Conservation (phyloP, 2,113 vertebrate genomes). For the Ameiurus melas region DNA sequence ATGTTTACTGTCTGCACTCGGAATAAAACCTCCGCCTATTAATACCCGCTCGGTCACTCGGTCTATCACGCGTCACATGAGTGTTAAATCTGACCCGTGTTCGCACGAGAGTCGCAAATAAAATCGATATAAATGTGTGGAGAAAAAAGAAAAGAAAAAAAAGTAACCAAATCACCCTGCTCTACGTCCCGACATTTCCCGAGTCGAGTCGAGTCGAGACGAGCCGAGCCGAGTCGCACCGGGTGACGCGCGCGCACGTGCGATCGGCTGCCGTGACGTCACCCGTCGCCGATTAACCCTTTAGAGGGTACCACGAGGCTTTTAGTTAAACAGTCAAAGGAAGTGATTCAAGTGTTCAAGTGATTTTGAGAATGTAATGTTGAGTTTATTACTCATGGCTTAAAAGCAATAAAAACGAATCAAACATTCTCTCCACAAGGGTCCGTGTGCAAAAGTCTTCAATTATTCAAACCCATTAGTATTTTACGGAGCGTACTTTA, state of each 20-base stretch:
- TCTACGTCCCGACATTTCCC: neutral
- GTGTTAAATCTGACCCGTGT: slow-evolving; percentile 2
- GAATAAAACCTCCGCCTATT: slow-evolving; percentile 46
- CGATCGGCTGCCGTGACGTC: neutral
- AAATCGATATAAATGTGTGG: slow-evolving; percentile 25
- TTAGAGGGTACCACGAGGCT: neutral
- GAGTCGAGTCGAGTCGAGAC: neutral
- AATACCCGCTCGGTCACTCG: slow-evolving; percentile 43
- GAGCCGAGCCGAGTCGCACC: neutral
- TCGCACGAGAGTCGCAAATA: neutral
- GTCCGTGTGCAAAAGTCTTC: too few relatives aligned
- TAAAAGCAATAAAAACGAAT: too few relatives aligned
- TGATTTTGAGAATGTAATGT: too few relatives aligned
- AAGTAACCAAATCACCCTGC: too few relatives aligned
- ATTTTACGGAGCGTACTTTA: too few relatives aligned
- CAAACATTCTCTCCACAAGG: too few relatives aligned
- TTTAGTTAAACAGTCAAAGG: too few relatives aligned
- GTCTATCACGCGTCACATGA: slow-evolving; percentile 28
- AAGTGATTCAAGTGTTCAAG: too few relatives aligned
- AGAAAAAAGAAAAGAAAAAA: neutral
- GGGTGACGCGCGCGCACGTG: slow-evolving; percentile 12
- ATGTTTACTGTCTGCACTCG: slow-evolving; percentile 50
- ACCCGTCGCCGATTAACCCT: neutral
- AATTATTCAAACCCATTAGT: too few relatives aligned
- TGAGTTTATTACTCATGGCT: too few relatives aligned